These are phyloP conservation scores for Cheilosia pagana DNA, from an alignment of 2,888 invertebrate species.

Conservation along the genomic window DNA sequence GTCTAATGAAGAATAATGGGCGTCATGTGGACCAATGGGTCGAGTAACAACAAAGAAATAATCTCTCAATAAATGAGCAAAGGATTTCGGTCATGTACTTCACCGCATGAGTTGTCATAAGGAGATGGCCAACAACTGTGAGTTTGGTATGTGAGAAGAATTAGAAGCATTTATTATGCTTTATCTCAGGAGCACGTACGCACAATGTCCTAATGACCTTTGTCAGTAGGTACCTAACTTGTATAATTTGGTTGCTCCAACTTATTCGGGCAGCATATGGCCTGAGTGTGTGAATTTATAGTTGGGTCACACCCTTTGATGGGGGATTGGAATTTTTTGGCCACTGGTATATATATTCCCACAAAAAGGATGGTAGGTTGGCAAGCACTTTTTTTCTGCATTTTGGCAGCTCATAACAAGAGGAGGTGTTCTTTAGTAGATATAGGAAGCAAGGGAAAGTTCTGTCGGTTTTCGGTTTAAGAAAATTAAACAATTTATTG, in stretches of 20 bases:
- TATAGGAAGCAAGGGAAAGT: too few species aligned
- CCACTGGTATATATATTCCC: not conserved
- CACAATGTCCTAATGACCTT: constrained; percentile 32
- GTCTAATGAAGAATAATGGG: constrained; percentile 66
- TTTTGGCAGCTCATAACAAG: too few species aligned
- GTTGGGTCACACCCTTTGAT: constrained; percentile 14
- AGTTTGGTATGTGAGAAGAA: constrained; percentile 18
- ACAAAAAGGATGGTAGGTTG: not conserved
- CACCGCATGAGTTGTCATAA: constrained; percentile 23
- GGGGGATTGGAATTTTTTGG: not conserved
- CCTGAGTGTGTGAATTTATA: constrained; percentile 9
- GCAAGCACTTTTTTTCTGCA: too few species aligned
- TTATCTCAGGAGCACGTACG: constrained; percentile 44
- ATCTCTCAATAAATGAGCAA: constrained; percentile 69
- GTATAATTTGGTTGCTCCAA: constrained; percentile 39
- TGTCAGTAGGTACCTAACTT: not conserved
- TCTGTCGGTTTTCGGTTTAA: too few species aligned
- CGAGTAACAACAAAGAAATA: constrained; percentile 49
- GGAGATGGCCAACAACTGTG: constrained; percentile 3
- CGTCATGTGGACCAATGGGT: constrained; percentile 39
- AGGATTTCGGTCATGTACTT: constrained; percentile 55
- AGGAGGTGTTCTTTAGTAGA: too few species aligned
- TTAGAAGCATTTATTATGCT: constrained; percentile 50
- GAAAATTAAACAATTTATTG: too few species aligned
- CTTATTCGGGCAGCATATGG: constrained; percentile 28